Conservation (phyloP, 2,888 invertebrate species). For the Nycteola revayana region DNA sequence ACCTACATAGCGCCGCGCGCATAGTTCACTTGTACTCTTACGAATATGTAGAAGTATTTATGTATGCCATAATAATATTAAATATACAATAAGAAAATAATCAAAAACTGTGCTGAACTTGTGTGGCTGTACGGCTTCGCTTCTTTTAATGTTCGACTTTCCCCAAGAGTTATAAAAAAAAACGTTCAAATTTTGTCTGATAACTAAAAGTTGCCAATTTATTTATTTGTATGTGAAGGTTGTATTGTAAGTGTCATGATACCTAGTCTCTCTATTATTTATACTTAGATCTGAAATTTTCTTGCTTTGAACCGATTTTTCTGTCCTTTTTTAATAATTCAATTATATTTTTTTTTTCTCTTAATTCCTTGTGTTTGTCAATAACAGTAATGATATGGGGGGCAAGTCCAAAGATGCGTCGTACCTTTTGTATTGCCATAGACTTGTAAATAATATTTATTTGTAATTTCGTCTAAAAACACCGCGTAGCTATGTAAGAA, state of each 20-base stretch:
- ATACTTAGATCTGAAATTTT: conserved; percentile 24
- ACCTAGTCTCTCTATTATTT: conserved; percentile 32
- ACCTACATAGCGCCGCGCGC: too few species aligned
- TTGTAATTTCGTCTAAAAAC: conserved; percentile 18
- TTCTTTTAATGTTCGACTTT: too few species aligned
- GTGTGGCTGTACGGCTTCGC: too few species aligned
- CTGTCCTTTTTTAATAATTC: conserved; percentile 7
- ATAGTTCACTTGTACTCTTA: too few species aligned
- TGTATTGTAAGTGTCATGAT: conserved; percentile 22
- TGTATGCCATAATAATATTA: too few species aligned
- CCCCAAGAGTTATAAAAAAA: too few species aligned
- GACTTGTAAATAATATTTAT: conserved; percentile 60
- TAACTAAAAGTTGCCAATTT: too few species aligned
- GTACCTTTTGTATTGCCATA: conserved; percentile 63
- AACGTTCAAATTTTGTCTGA: too few species aligned
- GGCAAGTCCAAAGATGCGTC: conserved; percentile 63
- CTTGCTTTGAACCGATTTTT: neutral
- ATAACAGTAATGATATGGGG: conserved; percentile 23
- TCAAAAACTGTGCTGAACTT: too few species aligned
- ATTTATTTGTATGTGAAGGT: too few species aligned
- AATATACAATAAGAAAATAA: too few species aligned
- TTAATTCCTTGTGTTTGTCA: neutral
- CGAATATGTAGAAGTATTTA: neutral
- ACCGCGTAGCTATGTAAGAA: too few species aligned
- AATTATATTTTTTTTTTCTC: conserved; percentile 12